These are phyloP conservation scores for Enteromius viviparus DNA, from an alignment of 2,797 vertebrate species.

Conservation along the genomic window DNA sequence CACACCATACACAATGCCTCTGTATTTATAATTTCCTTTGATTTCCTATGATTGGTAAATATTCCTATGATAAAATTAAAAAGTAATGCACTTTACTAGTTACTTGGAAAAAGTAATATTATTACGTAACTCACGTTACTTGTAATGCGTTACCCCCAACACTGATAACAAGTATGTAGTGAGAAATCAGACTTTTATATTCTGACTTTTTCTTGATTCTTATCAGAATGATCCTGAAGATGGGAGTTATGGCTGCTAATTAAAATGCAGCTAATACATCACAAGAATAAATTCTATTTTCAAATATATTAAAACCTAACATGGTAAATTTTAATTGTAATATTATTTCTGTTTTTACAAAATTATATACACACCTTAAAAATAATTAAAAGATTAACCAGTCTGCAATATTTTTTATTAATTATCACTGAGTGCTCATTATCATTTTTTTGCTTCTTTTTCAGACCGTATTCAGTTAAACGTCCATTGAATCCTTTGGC, in stretches of 20 bases:
- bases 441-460: slow-evolving; percentile 38
- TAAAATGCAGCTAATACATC: background rate
- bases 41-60: too few relatives aligned
- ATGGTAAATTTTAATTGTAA: background rate
- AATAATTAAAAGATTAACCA: background rate
- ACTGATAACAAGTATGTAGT: background rate
- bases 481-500: slow-evolving; percentile 83
- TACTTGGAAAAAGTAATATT: too few relatives aligned
- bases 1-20: too few relatives aligned
- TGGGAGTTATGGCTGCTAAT: background rate
- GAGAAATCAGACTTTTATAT: background rate
- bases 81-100: too few relatives aligned
- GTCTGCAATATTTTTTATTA: background rate
- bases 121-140: too few relatives aligned
- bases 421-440: background rate
- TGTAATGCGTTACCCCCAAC: too few relatives aligned
- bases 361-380: background rate
- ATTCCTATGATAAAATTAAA: too few relatives aligned
- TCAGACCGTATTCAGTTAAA: slow-evolving; percentile 86
- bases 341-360: background rate
- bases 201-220: background rate
- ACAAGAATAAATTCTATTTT: background rate
- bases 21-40: too few relatives aligned
- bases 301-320: background rate
- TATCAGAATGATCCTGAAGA: background rate